Percentiles rank a stretch among this genome's conserved stretches.
Evolutionary conservation across 2,888 invertebrate genomes (phyloP).

Genomic region (Noctua comes): DNA sequence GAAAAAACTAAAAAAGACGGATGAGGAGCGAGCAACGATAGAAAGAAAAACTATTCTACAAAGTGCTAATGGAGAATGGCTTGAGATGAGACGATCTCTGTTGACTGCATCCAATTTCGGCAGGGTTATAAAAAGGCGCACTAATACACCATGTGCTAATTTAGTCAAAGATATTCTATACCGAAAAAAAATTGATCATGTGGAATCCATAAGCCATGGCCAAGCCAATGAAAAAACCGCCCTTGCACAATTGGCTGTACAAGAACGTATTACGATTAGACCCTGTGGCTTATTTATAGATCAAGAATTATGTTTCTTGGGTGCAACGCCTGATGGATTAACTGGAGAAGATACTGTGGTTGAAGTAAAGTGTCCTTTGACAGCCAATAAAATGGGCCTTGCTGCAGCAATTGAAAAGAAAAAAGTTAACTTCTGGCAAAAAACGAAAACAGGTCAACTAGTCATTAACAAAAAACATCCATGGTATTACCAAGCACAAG

Average conservation of each 20-base stretch:
- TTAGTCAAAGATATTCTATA: neutral
- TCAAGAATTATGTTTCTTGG: too few relatives aligned
- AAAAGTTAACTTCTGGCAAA: too few relatives aligned
- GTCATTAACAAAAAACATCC: too few relatives aligned
- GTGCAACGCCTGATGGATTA: too few relatives aligned
- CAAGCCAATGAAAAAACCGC: neutral
- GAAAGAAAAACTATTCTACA: slow-evolving; percentile 10
- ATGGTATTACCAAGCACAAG: too few relatives aligned
- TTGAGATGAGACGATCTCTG: slow-evolving; percentile 3
- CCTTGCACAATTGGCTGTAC: neutral
- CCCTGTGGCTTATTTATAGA: too few relatives aligned
- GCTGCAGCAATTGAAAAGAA: too few relatives aligned
- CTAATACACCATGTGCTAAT: slow-evolving; percentile 1
- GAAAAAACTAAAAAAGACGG: neutral
- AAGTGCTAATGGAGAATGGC: slow-evolving; percentile 8
- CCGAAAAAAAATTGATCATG: neutral
- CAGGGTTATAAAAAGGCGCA: slow-evolving; percentile 5
- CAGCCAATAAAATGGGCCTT: too few relatives aligned
- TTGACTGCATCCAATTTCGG: too few relatives aligned
- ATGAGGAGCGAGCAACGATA: neutral
- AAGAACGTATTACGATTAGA: neutral
- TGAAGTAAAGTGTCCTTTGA: too few relatives aligned
- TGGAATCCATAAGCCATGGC: neutral
- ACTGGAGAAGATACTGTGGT: too few relatives aligned
- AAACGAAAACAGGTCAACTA: too few relatives aligned